phyloP scores from a whole-genome alignment of 92 coral and sea anemone species.

The Galaxea fascicularis region DNA sequence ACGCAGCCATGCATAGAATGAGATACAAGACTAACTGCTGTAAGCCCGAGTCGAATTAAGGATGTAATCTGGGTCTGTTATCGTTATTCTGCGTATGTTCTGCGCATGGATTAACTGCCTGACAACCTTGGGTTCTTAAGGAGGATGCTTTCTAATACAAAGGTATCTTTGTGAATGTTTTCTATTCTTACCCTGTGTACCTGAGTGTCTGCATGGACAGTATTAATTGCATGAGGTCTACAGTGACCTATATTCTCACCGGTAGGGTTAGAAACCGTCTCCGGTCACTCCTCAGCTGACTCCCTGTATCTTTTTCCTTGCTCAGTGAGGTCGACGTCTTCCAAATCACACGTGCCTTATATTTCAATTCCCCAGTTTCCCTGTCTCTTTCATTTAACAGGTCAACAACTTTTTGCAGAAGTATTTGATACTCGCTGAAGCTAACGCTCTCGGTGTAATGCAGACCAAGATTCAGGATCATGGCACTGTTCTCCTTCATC shows the following conservation, averaged over 20 bases:
- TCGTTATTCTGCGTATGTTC: too few species aligned
- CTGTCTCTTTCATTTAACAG: slow-evolving; percentile 57
- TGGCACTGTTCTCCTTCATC: slow-evolving; percentile 84
- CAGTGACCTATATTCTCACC: slow-evolving; percentile 54
- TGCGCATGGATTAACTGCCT: too few species aligned
- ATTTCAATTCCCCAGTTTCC: slow-evolving; percentile 39
- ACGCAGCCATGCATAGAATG: too few species aligned
- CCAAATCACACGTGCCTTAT: slow-evolving; percentile 81
- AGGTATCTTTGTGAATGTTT: too few species aligned
- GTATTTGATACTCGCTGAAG: slow-evolving; percentile 66
- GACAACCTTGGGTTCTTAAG: too few species aligned
- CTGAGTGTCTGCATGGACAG: not conserved
- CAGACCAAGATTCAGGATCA: slow-evolving; percentile 86
- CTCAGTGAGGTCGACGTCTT: slow-evolving; percentile 87
- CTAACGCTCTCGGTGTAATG: slow-evolving; percentile 80
- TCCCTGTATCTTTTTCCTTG: slow-evolving; percentile 86
- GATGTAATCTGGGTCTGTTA: too few species aligned
- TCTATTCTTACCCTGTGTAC: too few species aligned
- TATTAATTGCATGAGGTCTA: not conserved
- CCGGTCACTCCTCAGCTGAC: slow-evolving; percentile 70
- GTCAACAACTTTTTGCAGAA: slow-evolving; percentile 65
- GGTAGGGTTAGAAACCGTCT: slow-evolving; percentile 83
- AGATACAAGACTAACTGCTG: too few species aligned
- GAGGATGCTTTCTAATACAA: too few species aligned
- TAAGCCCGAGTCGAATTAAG: too few species aligned